Evolutionary conservation across 2,797 vertebrate species (phyloP), one percentile per base, ranked within the genome.

Genomic region (Myotis daubentonii): DNA sequence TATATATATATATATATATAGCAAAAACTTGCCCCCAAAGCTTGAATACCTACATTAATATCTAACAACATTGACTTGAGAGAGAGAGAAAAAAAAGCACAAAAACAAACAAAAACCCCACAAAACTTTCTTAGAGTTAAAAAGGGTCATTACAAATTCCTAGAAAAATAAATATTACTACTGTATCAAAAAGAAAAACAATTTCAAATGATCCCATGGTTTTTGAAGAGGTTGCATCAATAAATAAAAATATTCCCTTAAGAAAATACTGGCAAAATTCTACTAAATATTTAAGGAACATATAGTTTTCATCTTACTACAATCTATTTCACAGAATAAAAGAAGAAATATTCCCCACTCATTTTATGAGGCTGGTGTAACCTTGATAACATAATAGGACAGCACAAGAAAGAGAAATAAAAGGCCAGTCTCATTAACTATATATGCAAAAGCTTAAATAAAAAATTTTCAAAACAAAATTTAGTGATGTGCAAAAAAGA

Each of bases 81-180:
- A 91, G 25, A 16, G 49, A 49, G 15, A 49, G 41, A 41, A 6
- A 41, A 6, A 41, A 41, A 60, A 28, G 11, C 57, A 62, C 25
- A 62, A 30, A 55, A 62, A 62, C 60, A 68, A 81, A 78, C 22
- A 57, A 55, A 25, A 57, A 36, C 36, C 3, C 55, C 2, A 65
- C 62, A 44, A 79, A 33, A 23, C 5, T 68, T 75, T 91, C 8
- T 85, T 81, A 70, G 83, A 85, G 88, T 38, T 33, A 23, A 87
- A 75, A 47, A 60, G 25, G 15, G 60, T 92, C 49, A 68, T 49
- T 51, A 85, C 15, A 75, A 80, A 88, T 74, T 88, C 41, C 74
- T 68, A 94, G 87, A 72, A 91, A 74, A 87, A 78, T 82, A 87
- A 91, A 41, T 81, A 84, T 70, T 53, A 70, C 68, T 44, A 75